Percentiles rank a stretch among this genome's conserved stretches.
phyloP scores from a whole-genome alignment of 2,888 invertebrate genomes.

The Antheraea assamensis region DNA sequence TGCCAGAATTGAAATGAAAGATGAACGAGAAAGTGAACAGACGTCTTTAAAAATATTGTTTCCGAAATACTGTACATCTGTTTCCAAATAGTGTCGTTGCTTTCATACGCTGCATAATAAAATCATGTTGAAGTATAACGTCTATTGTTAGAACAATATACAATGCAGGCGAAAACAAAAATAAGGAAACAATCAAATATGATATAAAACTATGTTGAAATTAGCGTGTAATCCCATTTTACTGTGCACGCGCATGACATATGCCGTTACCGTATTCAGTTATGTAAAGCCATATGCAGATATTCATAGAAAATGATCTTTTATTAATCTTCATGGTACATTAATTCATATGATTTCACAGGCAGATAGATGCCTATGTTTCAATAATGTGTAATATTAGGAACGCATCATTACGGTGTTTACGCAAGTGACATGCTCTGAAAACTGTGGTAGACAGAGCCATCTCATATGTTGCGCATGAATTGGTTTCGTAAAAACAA shows the following conservation, averaged over 20 bases:
- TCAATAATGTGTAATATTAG: slow-evolving; percentile 1
- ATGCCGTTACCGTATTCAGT: slow-evolving; percentile 29
- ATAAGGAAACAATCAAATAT: slow-evolving; percentile 14
- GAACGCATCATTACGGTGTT: background rate
- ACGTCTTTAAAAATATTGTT: no score
- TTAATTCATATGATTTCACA: slow-evolving; percentile 8
- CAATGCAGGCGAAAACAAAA: background rate
- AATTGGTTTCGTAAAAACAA: background rate
- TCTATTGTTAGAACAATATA: background rate
- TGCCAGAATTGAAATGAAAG: no score
- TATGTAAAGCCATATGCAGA: slow-evolving; percentile 27
- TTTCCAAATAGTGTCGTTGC: no score
- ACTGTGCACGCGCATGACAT: slow-evolving; percentile 27
- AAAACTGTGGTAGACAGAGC: background rate
- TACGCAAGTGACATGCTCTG: slow-evolving; percentile 23
- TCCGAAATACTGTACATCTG: no score
- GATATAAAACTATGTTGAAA: slow-evolving; percentile 9
- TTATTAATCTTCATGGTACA: slow-evolving; percentile 18
- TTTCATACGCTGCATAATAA: background rate
- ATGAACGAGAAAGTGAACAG: no score
- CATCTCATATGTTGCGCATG: background rate
- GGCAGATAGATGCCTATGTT: background rate
- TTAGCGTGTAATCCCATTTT: slow-evolving; percentile 7
- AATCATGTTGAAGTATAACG: background rate
- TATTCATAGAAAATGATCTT: slow-evolving; percentile 17